Percentiles rank a stretch among this genome's conserved stretches.
phyloP scores from a whole-genome alignment of 2,113 vertebrate genomes.

The Chaenogobius annularis region DNA sequence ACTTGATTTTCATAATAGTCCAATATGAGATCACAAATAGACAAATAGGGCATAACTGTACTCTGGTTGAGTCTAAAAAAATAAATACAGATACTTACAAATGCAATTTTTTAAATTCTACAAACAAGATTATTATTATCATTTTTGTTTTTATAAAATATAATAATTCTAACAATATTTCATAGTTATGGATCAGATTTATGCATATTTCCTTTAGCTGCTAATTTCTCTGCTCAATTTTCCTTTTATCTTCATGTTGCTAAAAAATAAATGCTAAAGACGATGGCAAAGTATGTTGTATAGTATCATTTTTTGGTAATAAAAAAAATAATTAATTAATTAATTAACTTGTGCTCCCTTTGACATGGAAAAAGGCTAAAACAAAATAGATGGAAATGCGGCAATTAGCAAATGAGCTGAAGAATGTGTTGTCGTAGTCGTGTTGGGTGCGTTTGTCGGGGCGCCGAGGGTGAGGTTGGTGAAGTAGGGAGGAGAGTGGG shows the following conservation, averaged over 20 bases:
- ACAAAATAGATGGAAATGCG: constrained; percentile 94
- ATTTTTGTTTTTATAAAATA: too few species aligned
- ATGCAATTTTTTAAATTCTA: too few species aligned
- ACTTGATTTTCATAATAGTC: constrained; percentile 14
- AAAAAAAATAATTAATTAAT: constrained; percentile 64
- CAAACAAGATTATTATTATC: too few species aligned
- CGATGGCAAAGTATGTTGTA: constrained; percentile 28
- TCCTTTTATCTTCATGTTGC: neutral
- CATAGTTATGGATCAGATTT: neutral
- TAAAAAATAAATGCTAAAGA: constrained; percentile 14
- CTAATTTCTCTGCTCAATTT: neutral
- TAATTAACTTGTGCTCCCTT: constrained; percentile 69
- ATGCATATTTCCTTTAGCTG: neutral
- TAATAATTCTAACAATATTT: too few species aligned
- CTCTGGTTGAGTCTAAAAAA: too few species aligned
- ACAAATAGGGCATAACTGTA: too few species aligned
- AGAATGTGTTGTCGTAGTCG: constrained; percentile 84
- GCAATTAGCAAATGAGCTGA: constrained; percentile 99
- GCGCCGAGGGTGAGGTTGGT: constrained; percentile 51
- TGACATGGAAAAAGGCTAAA: constrained; percentile 91
- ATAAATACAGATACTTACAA: too few species aligned
- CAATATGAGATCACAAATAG: too few species aligned
- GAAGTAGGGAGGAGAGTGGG: constrained; percentile 29
- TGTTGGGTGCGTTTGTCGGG: constrained; percentile 54
- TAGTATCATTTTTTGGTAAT: constrained; percentile 34